A percentile compares a stretch with the other conserved stretches of the same genome.
Conservation (phyloP, 1,140 invertebrate species). For the Psix sp. region DNA sequence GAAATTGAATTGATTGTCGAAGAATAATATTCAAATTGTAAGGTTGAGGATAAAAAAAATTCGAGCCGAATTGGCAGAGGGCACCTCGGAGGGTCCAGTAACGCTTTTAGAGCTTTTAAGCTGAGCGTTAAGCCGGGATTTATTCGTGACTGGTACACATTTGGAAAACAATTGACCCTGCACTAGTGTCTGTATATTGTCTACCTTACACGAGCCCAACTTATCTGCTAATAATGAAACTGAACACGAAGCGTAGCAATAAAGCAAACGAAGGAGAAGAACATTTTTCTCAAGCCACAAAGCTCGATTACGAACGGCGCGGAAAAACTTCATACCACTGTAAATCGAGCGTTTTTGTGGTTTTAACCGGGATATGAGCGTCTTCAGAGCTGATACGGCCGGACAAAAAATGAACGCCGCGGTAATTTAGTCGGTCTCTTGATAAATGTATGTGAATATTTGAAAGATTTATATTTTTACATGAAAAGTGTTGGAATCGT, state of each 20-base stretch:
- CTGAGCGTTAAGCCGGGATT: slow-evolving; percentile 69
- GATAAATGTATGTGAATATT: slow-evolving; percentile 35
- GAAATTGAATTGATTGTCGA: slow-evolving; percentile 33
- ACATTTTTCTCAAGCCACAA: slow-evolving; percentile 52
- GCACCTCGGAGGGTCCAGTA: slow-evolving; percentile 43
- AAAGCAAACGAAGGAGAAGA: slow-evolving; percentile 51
- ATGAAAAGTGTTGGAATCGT: slow-evolving; percentile 21
- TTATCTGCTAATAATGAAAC: slow-evolving; percentile 54
- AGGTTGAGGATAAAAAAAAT: slow-evolving; percentile 35
- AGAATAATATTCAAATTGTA: slow-evolving; percentile 52
- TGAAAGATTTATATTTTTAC: slow-evolving; percentile 25
- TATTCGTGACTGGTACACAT: slow-evolving; percentile 70
- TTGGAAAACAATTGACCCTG: slow-evolving; percentile 69
- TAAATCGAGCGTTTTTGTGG: slow-evolving; percentile 38
- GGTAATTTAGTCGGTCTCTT: slow-evolving; percentile 36
- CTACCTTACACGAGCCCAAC: slow-evolving; percentile 51
- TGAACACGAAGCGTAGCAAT: slow-evolving; percentile 39
- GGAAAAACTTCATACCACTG: slow-evolving; percentile 36
- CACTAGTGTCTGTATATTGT: slow-evolving; percentile 45
- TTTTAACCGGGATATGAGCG: slow-evolving; percentile 39
- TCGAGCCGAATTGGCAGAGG: slow-evolving; percentile 51
- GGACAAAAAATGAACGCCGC: slow-evolving; percentile 31
- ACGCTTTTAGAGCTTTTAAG: slow-evolving; percentile 72
- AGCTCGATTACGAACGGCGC: slow-evolving; percentile 42
- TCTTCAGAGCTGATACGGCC: slow-evolving; percentile 38